A percentile compares a stretch with the other conserved stretches of the same genome.
Conservation (phyloP, 2,113 vertebrate genomes). For the Engraulis encrasicolus region DNA sequence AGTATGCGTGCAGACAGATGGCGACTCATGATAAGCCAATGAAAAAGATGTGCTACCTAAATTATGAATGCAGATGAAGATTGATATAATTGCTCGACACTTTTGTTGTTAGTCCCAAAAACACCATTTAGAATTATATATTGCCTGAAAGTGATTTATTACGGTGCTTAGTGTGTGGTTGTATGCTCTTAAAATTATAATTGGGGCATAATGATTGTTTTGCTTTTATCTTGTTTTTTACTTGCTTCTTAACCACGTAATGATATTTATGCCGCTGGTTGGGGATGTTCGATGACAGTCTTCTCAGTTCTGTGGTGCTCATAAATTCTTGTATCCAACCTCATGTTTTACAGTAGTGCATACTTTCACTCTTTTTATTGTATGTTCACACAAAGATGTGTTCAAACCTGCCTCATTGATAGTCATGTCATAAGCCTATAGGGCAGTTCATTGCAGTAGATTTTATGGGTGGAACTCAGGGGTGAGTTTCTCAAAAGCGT, state of each 20-base stretch:
- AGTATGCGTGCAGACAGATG: neutral
- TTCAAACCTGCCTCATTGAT: neutral
- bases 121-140: neutral
- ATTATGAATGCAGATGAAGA: neutral
- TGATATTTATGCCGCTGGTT: neutral
- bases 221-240: neutral
- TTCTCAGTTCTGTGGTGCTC: neutral
- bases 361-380: neutral
- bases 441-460: neutral
- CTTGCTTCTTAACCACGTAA: neutral
- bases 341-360: neutral
- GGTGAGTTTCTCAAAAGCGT: too few species aligned
- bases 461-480: neutral
- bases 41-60: neutral
- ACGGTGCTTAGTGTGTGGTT: neutral
- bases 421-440: neutral
- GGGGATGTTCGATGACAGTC: neutral
- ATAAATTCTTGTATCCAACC: neutral
- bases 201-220: neutral
- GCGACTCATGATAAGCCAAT: neutral
- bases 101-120: neutral
- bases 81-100: neutral
- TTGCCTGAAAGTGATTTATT: neutral
- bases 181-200: conserved; percentile 6
- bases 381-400: neutral